These are phyloP conservation scores for Mayetiola destructor DNA, from an alignment of 2,888 invertebrate genomes.

Conservation along the genomic window DNA sequence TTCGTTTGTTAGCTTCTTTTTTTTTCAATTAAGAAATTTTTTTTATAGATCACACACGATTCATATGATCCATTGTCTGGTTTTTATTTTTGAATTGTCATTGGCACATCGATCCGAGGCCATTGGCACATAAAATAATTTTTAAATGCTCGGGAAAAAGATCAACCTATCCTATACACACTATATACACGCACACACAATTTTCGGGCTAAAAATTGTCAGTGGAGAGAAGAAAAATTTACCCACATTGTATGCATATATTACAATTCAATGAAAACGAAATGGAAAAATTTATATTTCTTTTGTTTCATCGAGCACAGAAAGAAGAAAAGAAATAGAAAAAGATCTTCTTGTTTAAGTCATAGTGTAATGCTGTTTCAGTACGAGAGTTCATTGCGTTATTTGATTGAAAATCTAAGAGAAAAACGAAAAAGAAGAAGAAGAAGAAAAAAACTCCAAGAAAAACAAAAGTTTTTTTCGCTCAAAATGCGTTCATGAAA, in stretches of 20 bases:
- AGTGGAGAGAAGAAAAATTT: no score
- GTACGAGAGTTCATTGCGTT: constrained; percentile 12
- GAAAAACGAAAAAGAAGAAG: background rate
- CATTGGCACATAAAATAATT: background rate
- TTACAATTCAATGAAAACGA: background rate
- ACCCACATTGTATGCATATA: no score
- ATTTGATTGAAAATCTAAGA: constrained; percentile 1
- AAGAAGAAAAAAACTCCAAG: background rate
- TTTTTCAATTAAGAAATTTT: no score
- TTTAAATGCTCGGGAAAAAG: background rate
- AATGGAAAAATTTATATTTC: background rate
- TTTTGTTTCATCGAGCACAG: no score
- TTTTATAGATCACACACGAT: no score
- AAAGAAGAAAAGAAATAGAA: no score
- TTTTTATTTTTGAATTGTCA: no score
- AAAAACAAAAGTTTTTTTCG: background rate
- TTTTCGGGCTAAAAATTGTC: no score
- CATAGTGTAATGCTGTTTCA: constrained; percentile 9
- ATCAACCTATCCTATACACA: no score
- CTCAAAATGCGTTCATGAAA: background rate
- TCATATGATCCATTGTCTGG: no score
- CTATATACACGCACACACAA: no score
- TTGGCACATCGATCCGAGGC: constrained; percentile 1
- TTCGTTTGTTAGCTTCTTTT: no score
- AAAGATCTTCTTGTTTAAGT: constrained; percentile 1